These are phyloP conservation scores for Danionella cerebrum DNA, from an alignment of 2,113 vertebrate species.

Conservation along the genomic window DNA sequence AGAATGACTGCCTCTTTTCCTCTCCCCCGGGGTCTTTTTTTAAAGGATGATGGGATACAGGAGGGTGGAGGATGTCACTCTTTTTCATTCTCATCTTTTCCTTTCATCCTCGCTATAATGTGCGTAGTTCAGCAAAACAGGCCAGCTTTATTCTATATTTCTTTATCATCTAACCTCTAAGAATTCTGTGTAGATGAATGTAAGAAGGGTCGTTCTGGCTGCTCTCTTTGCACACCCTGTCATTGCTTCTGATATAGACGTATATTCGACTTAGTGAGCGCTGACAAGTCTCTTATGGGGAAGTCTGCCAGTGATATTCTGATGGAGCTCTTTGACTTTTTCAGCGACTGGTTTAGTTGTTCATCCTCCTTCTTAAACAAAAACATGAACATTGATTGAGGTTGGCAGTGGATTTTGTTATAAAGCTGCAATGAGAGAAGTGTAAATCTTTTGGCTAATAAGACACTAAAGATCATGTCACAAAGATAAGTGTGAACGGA, in stretches of 20 bases:
- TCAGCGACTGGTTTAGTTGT: neutral
- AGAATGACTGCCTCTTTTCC: conserved; percentile 6
- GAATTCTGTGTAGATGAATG: conserved; percentile 1
- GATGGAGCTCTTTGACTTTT: neutral
- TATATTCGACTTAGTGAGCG: neutral
- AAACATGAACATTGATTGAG: neutral
- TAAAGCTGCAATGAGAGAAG: neutral
- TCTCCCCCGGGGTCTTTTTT: conserved; percentile 5
- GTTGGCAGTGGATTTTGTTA: neutral
- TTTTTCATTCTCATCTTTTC: conserved; percentile 11
- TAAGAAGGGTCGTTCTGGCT: neutral
- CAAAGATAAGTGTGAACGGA: no score
- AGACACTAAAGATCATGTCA: no score
- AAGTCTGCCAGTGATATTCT: neutral
- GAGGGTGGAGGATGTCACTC: conserved; percentile 1
- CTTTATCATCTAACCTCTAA: neutral
- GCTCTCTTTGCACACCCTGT: neutral
- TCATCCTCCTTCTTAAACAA: neutral
- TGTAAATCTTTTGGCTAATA: no score
- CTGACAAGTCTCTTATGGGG: neutral
- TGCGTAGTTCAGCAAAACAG: conserved; percentile 1
- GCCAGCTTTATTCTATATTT: neutral
- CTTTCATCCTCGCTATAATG: neutral
- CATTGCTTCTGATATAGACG: neutral
- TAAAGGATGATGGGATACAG: conserved; percentile 15